Evolutionary conservation across 2,888 invertebrate genomes (phyloP).

Genomic region (Microchrysa polita): DNA sequence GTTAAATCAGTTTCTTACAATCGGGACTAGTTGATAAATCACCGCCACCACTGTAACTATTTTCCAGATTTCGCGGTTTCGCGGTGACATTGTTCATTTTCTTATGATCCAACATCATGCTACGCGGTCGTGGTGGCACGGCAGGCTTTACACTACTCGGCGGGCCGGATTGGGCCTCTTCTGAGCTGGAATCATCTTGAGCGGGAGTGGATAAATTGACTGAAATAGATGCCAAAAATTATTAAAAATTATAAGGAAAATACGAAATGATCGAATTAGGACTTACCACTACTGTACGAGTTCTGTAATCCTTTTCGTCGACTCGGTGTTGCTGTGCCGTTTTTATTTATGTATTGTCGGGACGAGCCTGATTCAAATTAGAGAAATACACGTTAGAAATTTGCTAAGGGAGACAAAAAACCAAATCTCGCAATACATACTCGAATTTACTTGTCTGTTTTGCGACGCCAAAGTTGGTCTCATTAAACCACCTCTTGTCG

Average conservation of each 20-base stretch:
- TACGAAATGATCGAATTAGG: no score
- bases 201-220: slow-evolving; percentile 76
- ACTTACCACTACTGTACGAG: slow-evolving; percentile 74
- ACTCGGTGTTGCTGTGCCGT: slow-evolving; percentile 58
- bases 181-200: slow-evolving; percentile 85
- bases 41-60: slow-evolving; percentile 33
- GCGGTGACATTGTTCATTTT: slow-evolving; percentile 57
- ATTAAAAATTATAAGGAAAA: slow-evolving; percentile 43
- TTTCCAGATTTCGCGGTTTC: slow-evolving; percentile 54
- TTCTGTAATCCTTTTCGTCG: slow-evolving; percentile 69
- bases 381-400: no score
- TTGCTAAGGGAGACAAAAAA: no score
- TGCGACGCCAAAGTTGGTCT: slow-evolving; percentile 84
- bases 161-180: slow-evolving; percentile 67
- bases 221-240: slow-evolving; percentile 56
- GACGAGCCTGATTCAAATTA: slow-evolving; percentile 56
- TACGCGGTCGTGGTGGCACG: slow-evolving; percentile 73
- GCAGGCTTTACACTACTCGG: slow-evolving; percentile 66
- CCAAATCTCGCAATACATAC: slow-evolving; percentile 52
- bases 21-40: slow-evolving; percentile 61
- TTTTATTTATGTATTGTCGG: slow-evolving; percentile 60
- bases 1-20: slow-evolving; percentile 61
- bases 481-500: slow-evolving; percentile 72
- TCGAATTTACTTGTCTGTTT: slow-evolving; percentile 69
- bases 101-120: slow-evolving; percentile 72